Evolutionary conservation across 2,797 vertebrate genomes (phyloP).

Genomic region (Smutsia temminckii): DNA sequence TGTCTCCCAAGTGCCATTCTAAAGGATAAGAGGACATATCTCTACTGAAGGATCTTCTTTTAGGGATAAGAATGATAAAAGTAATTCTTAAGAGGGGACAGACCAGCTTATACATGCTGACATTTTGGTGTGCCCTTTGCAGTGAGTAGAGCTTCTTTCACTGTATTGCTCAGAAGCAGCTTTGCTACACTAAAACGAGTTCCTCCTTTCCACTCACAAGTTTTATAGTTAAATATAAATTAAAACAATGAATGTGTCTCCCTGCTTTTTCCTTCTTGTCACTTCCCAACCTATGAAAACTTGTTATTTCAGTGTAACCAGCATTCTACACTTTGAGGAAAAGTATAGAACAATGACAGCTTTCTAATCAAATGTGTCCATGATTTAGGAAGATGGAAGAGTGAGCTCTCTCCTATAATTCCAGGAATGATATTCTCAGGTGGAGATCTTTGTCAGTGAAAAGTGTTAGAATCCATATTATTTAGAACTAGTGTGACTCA

Average conservation of each 20-base stretch:
- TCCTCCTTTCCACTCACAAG: neutral
- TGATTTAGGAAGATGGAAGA: neutral
- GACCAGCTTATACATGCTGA: neutral
- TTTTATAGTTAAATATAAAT: conserved; percentile 4
- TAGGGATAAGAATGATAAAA: conserved; percentile 39
- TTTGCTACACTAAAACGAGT: neutral
- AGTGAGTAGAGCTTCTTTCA: neutral
- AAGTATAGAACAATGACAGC: neutral
- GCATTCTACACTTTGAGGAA: neutral
- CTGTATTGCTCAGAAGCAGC: neutral
- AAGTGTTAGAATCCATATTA: neutral
- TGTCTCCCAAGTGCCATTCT: neutral
- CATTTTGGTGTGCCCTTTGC: conserved; percentile 36
- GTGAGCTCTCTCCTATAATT: neutral
- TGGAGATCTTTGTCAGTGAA: neutral
- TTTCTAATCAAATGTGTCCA: neutral
- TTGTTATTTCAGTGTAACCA: neutral
- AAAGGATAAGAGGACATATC: neutral
- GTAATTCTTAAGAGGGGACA: conserved; percentile 29
- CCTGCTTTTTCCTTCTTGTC: neutral
- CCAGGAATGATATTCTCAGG: neutral
- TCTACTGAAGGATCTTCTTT: neutral
- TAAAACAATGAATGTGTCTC: neutral
- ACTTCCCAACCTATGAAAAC: neutral
- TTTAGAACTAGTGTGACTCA: neutral